Conservation (phyloP, 2,888 invertebrate species). For the Rosalia funebris region DNA sequence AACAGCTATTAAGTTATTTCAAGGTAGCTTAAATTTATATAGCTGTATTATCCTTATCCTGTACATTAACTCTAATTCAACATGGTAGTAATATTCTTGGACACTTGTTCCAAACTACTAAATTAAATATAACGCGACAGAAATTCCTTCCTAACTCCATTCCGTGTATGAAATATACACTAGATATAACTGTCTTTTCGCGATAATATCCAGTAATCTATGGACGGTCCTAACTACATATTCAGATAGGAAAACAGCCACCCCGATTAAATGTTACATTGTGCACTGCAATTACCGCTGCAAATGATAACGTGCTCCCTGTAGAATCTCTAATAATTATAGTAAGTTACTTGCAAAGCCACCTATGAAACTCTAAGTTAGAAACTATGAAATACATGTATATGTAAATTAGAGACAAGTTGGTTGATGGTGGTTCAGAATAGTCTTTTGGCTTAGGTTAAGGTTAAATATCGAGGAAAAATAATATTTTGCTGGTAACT, state of each 20-base stretch:
- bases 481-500: too few species aligned
- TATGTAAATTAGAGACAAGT: too few species aligned
- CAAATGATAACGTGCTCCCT: conserved; percentile 25
- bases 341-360: background rate
- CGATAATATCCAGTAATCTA: conserved; percentile 52
- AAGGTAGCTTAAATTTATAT: too few species aligned
- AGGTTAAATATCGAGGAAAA: too few species aligned
- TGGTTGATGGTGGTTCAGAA: too few species aligned
- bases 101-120: conserved; percentile 2
- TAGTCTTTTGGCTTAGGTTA: too few species aligned
- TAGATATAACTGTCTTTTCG: conserved; percentile 45
- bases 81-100: background rate
- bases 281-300: conserved; percentile 42
- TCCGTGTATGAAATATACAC: conserved; percentile 25
- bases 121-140: background rate
- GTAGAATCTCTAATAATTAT: background rate
- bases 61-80: conserved; percentile 3
- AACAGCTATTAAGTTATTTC: too few species aligned
- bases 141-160: background rate
- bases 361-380: too few species aligned
- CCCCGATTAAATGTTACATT: conserved; percentile 48
- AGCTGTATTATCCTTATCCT: too few species aligned
- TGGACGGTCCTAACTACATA: conserved; percentile 48
- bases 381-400: too few species aligned
- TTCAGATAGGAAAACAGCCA: conserved; percentile 48